Base-by-base conservation (phyloP, 2,797 vertebrate species). In the Pipistrellus pygmaeus region DNA sequence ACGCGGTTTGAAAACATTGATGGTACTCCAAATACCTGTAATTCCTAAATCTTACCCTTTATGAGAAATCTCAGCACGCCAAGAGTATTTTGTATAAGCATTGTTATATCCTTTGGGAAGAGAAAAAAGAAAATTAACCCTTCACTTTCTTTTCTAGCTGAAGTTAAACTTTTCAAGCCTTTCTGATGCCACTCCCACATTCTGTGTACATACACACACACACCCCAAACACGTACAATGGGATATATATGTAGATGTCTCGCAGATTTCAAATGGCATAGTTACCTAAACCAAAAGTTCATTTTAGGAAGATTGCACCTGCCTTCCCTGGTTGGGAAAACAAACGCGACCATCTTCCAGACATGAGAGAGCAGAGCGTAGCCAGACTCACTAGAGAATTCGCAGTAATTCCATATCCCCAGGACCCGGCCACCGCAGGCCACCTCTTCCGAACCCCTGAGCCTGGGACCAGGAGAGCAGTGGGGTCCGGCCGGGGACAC, bases 111-210 rank as follows among this genome's bases (percentile, higher is more conserved):
- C 41, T 75, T 75, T 55, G 60, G 32, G 23, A 38, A 71, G 55
- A 51, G 38, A n/a, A 17, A 30, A 77, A 82, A 82, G 48, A 55
- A 78, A 51, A 53, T 90, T 94, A 94, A 90, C 93, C 93, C 64
- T 0, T 7, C 30, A 8, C 82, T 88, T 86, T 88, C 83, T 94
- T 89, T 77, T 15, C 38, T 48, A 18, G n/a, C 6, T 81, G 35
- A 93, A 94, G 8, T 35, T 30, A 82, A 97, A 97, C 93, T 96
- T 97, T 87, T 80, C 75, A 83, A 90, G 83, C 53, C 64, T 46
- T 32, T 48, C 60, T 86, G 85, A 73, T 2, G 69, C 85, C 41
- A 10, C 35, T 69, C 55, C 44, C 88, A 41, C 72, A 41, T 71
- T 91, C 51, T 88, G 44, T 72, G 11, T 7, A 75, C 8, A 75